Base-by-base conservation (phyloP, 2,113 vertebrate genomes). In the Cettia cetti region DNA sequence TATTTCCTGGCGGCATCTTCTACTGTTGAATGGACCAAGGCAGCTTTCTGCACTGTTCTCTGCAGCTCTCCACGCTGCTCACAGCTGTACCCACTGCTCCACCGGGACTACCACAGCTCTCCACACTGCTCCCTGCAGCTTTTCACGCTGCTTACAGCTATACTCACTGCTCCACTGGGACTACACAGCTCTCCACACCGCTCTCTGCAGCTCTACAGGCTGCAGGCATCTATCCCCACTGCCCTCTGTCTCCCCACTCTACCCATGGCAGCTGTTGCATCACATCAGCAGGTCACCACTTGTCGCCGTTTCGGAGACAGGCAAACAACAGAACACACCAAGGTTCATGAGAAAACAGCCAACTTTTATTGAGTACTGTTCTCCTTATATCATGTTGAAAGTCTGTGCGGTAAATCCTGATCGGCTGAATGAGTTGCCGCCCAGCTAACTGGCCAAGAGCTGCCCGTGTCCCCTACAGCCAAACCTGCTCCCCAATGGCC, bases 301-400 rank as follows among this genome's bases (percentile, higher is more conserved):
- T 7, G 15, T 18, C 6, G 4, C 15, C 17, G 42, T 13, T n/a
- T 26, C 3, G 2, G 31, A 66, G 22, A 45, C 22, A 66, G 11
- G 16, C 16, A 26, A 6, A 11, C 1, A 2, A 47, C 31, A 45
- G 31, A 63, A 63, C 60, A 42, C 27, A 21, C 28, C 2, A 0
- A n/a, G 17, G 23, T 47, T n/a, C 44, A 18, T n/a, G 64, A 0
- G 2, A 66, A 23, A 47, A 19, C 23, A 47, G 23, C 23, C 44
- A 66, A 27, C 12, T 47, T 26, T 47, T 27, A 47, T 14, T 47
- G 16, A 61, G 59, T 20, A 13, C 11, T 61, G 12, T 61, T 40
- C 60, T 61, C 37, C 11, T 39, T 39, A 28, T 20, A 40, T 13
- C 4, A 24, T 28, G 40, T 20, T 40, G 60, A 61, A 61, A 61